Base-by-base conservation (phyloP, 2,113 vertebrate genomes). In the Deroptyus accipitrinus region DNA sequence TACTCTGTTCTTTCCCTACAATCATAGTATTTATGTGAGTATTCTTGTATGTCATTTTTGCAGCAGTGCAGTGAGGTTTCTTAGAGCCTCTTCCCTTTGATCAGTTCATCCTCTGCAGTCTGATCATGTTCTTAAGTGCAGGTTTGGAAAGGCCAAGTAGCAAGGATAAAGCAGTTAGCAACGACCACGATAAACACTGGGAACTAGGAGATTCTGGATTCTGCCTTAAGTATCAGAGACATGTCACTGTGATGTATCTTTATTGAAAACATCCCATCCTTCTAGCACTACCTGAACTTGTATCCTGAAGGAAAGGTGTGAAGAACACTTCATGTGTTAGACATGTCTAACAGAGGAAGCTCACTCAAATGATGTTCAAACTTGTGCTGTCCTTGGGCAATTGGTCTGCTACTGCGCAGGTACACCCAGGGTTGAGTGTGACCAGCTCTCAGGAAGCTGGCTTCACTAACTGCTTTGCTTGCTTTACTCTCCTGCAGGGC, bases 401-500 rank as follows among this genome's bases (percentile, higher is more conserved):
- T 62, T 27, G 28, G 25, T 80, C 54, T 90, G 46, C 31, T 59
- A 35, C 44, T 80, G 37, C 46, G 8, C 11, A 0, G 2, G 7
- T 23, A 16, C 25, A 2, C 44, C 55, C 35, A 6, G 28, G 20
- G 37, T 5, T 67, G 28, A 62, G 20, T 7, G 13, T 35, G 68
- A 48, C 14, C 19, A 4, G 9, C 44, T 83, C 46, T 49, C 24
- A 37, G 57, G 31, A 46, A 10, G 63, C 48, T 11, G 13, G 13
- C 73, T 69, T 63, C 78, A 46, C 0, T 79, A 76, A 85, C 55
- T 16, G 20, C 11, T 82, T 24, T 88, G 51, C 70, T 86, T 42
- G 64, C 22, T 48, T 95, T 96, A 66, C 42, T 96, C 66, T 64
- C 81, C 81, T 35, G 35, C 87, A 99, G 99, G 98, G 97, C 98